A percentile compares a stretch with the other conserved stretches of the same genome.
Conservation (phyloP, 2,113 vertebrate species). For the Procapra przewalskii region DNA sequence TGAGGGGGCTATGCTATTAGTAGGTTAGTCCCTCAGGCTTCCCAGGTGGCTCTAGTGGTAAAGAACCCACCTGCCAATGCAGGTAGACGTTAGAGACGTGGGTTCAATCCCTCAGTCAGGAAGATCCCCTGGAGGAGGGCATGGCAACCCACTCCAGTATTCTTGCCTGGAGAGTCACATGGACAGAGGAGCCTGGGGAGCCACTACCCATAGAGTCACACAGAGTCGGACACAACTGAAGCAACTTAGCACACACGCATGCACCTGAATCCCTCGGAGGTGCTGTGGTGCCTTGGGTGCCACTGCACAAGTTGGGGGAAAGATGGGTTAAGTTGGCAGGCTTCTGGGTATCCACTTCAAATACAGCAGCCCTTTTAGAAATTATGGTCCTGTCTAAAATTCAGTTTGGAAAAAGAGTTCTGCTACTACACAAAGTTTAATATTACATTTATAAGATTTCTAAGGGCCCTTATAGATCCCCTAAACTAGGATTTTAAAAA, state of each 20-base stretch:
- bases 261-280: background rate
- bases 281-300: background rate
- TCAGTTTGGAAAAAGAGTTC: conserved; percentile 1
- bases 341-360: background rate
- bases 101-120: background rate
- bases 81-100: background rate
- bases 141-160: background rate
- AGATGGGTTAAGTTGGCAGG: conserved; percentile 7
- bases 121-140: background rate
- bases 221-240: background rate
- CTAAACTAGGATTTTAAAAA: conserved; percentile 21
- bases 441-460: conserved; percentile 5
- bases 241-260: background rate
- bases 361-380: conserved; percentile 24
- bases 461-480: background rate
- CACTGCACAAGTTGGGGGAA: background rate
- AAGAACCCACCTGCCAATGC: background rate
- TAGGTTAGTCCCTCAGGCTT: background rate
- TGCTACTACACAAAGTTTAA: background rate
- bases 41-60: background rate
- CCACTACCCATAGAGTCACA: background rate
- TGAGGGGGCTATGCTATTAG: background rate
- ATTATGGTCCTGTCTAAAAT: background rate
- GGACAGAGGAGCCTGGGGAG: background rate
- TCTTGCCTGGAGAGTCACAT: background rate